Evolutionary conservation across 2,888 invertebrate species (phyloP).

Genomic region (Tachystola acroxantha): DNA sequence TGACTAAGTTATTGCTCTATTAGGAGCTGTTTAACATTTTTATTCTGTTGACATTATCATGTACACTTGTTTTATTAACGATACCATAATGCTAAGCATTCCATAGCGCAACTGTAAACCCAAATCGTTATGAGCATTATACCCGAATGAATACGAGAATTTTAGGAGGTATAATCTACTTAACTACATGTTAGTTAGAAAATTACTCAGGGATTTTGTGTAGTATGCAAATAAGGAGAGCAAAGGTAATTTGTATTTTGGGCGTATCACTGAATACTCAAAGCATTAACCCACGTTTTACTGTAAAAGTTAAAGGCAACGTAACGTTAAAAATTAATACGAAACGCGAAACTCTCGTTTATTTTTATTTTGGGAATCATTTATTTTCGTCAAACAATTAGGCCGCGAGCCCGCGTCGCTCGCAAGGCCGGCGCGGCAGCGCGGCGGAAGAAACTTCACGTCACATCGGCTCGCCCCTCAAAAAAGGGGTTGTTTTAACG

Average conservation of each 20-base stretch:
- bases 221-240: conserved; percentile 27
- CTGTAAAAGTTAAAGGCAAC: conserved; percentile 45
- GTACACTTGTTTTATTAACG: conserved; percentile 6
- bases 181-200: conserved; percentile 8
- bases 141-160: conserved; percentile 14
- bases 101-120: conserved; percentile 2
- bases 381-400: conserved; percentile 77
- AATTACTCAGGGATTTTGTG: conserved; percentile 16
- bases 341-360: conserved; percentile 70
- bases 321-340: conserved; percentile 62
- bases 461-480: conserved; percentile 49
- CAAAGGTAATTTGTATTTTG: conserved; percentile 26
- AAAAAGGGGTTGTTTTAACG: conserved; percentile 63
- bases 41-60: conserved; percentile 14
- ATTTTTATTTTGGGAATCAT: conserved; percentile 73
- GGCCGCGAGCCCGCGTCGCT: conserved; percentile 51
- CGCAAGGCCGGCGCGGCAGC: conserved; percentile 45
- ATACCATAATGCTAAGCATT: conserved; percentile 8
- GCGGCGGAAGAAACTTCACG: conserved; percentile 62
- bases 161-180: conserved; percentile 12
- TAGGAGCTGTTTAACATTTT: conserved; percentile 36
- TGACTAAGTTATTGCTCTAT: conserved; percentile 49
- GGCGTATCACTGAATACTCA: conserved; percentile 25
- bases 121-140: conserved; percentile 7
- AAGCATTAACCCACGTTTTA: conserved; percentile 37